Evolutionary conservation across 2,797 vertebrate species (phyloP), one percentile per base, ranked within the genome.

Genomic region (Rhincodon typus): DNA sequence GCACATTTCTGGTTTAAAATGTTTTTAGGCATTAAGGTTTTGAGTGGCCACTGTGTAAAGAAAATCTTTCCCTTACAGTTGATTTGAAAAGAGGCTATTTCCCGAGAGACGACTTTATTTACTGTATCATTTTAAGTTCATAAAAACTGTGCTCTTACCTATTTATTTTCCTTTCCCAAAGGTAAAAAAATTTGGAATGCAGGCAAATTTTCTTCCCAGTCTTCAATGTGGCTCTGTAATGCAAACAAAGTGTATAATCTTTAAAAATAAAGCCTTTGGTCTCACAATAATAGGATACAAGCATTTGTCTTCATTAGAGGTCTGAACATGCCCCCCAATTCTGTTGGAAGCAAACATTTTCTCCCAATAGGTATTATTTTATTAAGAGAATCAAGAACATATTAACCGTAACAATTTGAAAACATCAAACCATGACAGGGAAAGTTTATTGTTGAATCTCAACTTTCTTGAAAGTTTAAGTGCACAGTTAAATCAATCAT

Each of bases 171-270:
- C 27, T 95, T n/a, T 50, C 15, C 94, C 70, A 95, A 77, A 95
- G 94, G 70, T 72, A 95, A 7, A 74, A 53, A 53, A 95, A 95
- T 53, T 95, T 95, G 70, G 70, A 53, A 57, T 95, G 69, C 27
- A 95, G 94, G 42, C 94, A 95, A n/a, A 95, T 50, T 46, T 34
- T 95, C 27, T 46, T 50, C 0, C 69, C 69, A n/a, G 13, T 77
- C 70, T 77, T 95, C 94, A 95, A n/a, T 0, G 94, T 95, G 94
- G 94, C 94, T 95, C 94, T 95, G 94, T 57, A 74, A 77, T 50
- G 50, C 4, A 94, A 94, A 50, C 1, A 70, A 53, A 53, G 10
- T 1, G 15, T 23, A 21, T 12, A 13, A 57, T 19, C 21, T 69
- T 34, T 77, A 13, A 69, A 77, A 50, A 21, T 5, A 72, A 95